phyloP scores from a whole-genome alignment of 2,888 invertebrate genomes.

The Sinopyrophorus schimmeli region DNA sequence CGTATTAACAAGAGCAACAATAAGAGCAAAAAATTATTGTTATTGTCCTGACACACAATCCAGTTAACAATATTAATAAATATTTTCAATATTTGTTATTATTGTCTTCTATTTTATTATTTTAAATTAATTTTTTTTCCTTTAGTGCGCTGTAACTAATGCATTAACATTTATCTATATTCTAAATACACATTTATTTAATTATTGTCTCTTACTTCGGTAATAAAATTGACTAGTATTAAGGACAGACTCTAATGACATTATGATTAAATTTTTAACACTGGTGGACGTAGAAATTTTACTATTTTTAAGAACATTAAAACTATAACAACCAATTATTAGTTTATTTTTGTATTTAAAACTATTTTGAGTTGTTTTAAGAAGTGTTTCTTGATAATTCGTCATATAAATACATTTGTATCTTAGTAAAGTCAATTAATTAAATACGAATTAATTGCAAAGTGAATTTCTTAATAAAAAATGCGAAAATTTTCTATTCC shows the following conservation, averaged over 20 bases:
- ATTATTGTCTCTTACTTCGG: slow-evolving; percentile 35
- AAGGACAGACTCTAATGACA: slow-evolving; percentile 37
- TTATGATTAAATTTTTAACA: slow-evolving; percentile 17
- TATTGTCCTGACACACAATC: slow-evolving; percentile 15
- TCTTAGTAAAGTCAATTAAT: too few relatives aligned
- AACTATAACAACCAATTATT: too few relatives aligned
- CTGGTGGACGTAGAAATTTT: too few relatives aligned
- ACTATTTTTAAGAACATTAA: too few relatives aligned
- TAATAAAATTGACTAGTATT: slow-evolving; percentile 37
- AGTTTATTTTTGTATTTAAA: too few relatives aligned
- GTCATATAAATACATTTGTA: too few relatives aligned
- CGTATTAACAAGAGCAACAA: slow-evolving; percentile 27
- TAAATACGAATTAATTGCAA: too few relatives aligned
- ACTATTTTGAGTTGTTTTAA: too few relatives aligned
- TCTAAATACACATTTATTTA: slow-evolving; percentile 22
- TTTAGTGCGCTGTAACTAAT: slow-evolving; percentile 17
- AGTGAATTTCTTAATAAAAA: too few relatives aligned
- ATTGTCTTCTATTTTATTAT: slow-evolving; percentile 10
- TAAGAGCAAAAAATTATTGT: slow-evolving; percentile 22
- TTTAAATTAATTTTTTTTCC: not conserved
- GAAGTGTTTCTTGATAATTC: too few relatives aligned
- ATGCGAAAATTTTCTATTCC: too few relatives aligned
- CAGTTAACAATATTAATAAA: slow-evolving; percentile 8
- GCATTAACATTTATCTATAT: slow-evolving; percentile 15
- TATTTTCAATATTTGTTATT: not conserved